Percentiles rank a stretch among this genome's conserved stretches.
Conservation (phyloP, 2,113 vertebrate species). For the Dendropsophus ebraccatus region DNA sequence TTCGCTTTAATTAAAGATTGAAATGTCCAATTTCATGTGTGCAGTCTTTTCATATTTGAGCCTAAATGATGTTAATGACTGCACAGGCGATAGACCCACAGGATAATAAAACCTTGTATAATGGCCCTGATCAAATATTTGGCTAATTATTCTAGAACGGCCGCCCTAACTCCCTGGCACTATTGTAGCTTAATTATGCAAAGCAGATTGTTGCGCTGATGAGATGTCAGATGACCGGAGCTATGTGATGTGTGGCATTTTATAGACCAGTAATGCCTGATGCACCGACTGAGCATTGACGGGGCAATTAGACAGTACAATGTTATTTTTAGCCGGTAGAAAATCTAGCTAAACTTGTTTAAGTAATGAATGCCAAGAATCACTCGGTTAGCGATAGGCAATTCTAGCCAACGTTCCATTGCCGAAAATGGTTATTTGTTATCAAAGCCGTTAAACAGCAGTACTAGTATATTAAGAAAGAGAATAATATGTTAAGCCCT, state of each 20-base stretch:
- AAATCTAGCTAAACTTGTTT: not conserved
- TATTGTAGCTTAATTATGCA: constrained; percentile 14
- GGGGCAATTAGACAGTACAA: not conserved
- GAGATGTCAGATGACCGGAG: constrained; percentile 13
- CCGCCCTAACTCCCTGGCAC: constrained; percentile 14
- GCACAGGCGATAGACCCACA: not conserved
- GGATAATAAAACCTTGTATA: constrained; percentile 2
- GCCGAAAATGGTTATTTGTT: not conserved
- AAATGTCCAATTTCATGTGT: not conserved
- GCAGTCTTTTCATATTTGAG: not conserved
- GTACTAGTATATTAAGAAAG: constrained; percentile 19
- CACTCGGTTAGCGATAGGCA: not conserved
- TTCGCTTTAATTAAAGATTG: not conserved
- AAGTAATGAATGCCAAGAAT: not conserved
- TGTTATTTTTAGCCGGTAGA: not conserved
- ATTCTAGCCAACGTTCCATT: not conserved
- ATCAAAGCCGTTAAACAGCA: constrained; percentile 14
- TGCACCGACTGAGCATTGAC: not conserved
- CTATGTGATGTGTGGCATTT: constrained; percentile 10
- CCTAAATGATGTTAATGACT: not conserved
- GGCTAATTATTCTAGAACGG: constrained; percentile 1
- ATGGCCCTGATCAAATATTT: constrained; percentile 27
- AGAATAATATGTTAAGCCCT: constrained; percentile 20
- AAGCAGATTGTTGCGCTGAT: constrained; percentile 15
- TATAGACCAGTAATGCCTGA: constrained; percentile 1